Conservation (phyloP, 2,113 vertebrate genomes). For the Sphyrna mokarran region DNA sequence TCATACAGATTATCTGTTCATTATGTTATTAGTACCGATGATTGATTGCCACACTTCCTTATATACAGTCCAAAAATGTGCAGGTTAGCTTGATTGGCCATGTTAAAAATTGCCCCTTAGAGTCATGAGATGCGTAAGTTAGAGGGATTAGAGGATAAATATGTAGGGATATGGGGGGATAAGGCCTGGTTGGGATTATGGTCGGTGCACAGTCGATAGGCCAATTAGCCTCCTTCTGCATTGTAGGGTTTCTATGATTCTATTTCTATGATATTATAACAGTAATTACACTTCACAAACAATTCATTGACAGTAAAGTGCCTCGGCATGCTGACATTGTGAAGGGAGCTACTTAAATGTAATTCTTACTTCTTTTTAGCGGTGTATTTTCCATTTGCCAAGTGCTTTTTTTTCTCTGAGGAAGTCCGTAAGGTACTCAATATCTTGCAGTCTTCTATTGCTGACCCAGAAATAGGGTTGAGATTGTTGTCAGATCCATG, state of each 20-base stretch:
- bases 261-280: not conserved
- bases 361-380: not conserved
- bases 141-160: no score
- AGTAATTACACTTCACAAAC: not conserved
- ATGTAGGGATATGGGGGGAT: no score
- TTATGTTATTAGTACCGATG: not conserved
- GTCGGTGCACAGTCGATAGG: no score
- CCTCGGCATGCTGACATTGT: not conserved
- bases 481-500: not conserved
- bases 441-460: not conserved
- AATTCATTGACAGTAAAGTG: not conserved
- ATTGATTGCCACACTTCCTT: not conserved
- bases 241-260: no score
- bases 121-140: no score
- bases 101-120: no score
- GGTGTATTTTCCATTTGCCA: not conserved
- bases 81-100: no score
- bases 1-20: not conserved
- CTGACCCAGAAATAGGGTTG: not conserved
- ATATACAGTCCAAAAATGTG: no score
- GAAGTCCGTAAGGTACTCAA: not conserved
- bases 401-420: not conserved
- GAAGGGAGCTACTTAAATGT: not conserved
- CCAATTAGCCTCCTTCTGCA: no score
- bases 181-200: no score